Evolutionary conservation across 2,888 invertebrate genomes (phyloP), one percentile per base, ranked within the genome.

Genomic region (Laothoe populi): DNA sequence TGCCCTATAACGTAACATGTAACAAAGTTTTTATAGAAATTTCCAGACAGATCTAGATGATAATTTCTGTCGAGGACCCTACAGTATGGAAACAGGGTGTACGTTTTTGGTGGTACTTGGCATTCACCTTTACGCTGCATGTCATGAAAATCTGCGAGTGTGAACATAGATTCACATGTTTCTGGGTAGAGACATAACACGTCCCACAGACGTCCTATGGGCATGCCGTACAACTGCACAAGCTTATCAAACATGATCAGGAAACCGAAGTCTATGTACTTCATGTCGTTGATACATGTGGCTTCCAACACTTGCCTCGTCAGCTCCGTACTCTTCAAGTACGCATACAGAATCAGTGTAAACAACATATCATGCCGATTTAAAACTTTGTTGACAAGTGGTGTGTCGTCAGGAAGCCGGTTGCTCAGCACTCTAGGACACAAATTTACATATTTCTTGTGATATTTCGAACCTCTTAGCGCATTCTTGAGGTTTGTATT

Each of bases 1-100:
- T 23, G n/a, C 8, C 53, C 60, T 42, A 61, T 40, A 42, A 42
- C 49, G 19, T 61, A 61, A 53, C 49, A 53, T 8, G 31, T 8
- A 19, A 53, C 7, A 1, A 26, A 2, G 1, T 42, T 13, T 16
- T 49, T 61, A 0, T 61, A 11, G 1, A 31, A 8, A 31, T 42
- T 4, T 13, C 19, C 19, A 31, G 60, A 38, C 8, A 60, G 19
- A 40, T 60, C 26, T 0, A 4, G 10, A 8, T 60, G 60, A 13
- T 60, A 42, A 5, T 8, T 0, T 19, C 49, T 26, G 26, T 11
- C 2, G 10, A 60, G 26, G 7, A 60, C 8, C 16, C 60, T 48
- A 11, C 42, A 60, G 26, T 42, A 60, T 2, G 60, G 60, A 8
- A 60, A 60, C 7, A 60, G 60, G 0, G 19, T 49, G 21, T 60